Base-by-base conservation (phyloP, 1,140 invertebrate species). In the Pteromalus puparum region DNA sequence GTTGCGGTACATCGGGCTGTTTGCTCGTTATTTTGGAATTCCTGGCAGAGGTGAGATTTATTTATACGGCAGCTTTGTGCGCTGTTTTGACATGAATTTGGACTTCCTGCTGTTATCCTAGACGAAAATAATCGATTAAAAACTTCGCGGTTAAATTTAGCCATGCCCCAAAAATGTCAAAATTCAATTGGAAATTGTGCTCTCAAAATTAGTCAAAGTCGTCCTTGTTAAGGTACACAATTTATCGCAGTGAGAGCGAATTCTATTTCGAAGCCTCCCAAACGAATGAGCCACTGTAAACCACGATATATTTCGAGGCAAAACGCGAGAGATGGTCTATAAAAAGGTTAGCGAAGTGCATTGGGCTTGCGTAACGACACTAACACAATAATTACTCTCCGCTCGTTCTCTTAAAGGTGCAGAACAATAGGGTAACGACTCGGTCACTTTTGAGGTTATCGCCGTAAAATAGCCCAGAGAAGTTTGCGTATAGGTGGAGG, bases 391-490 rank as follows among this genome's bases (percentile, higher is more conserved):
- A 75, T 75, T 75, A 48, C 38, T 42, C 38, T 74, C 15, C 4
- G 18, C 73, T 42, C 15, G 1, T 46, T 46, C 48, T 53, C 73
- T 21, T 21, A 13, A n/a, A 7, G 73, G 18, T 15, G 1, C n/a
- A 42, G n/a, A 75, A 75, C 73, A 75, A 75, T 75, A 13, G 38
- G 73, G 24, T 30, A 70, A 70, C 68, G 68, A 26, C 67, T 28
- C 67, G 1, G 24, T 0, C 6, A 21, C 10, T 73, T 34, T 70
- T 70, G 26, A 70, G 68, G 15, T 12, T 70, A 70, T 30, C 2
- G 10, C 68, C 7, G 26, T 70, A 28, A 70, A 28, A 70, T 13
- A 30, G 15, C 2, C 1, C 9, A 18, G 61, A 65, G 18, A 65
- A 65, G 61, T 70, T 70, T 26, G 67, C 24, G n/a, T 70, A 70